These are phyloP conservation scores for Batillaria attramentaria DNA, from an alignment of 1,140 invertebrate genomes.

Conservation along the genomic window DNA sequence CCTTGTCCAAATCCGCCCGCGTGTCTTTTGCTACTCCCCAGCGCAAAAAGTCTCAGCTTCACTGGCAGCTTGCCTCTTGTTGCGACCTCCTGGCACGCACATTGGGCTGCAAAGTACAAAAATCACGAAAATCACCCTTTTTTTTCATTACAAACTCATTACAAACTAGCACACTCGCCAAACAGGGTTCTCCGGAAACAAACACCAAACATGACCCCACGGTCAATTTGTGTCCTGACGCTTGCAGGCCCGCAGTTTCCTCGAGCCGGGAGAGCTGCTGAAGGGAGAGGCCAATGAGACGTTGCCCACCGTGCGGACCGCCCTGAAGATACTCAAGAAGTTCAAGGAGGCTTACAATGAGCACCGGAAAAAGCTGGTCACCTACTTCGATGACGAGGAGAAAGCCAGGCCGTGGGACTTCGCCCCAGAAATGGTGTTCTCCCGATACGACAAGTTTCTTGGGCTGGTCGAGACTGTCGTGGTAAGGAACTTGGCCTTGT, in stretches of 20 bases:
- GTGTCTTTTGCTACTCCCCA: too few species aligned
- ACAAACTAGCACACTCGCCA: too few species aligned
- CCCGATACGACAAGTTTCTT: constrained; percentile 87
- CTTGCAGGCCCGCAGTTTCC: constrained; percentile 82
- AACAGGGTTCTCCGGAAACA: too few species aligned
- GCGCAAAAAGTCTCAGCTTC: too few species aligned
- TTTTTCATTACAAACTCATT: too few species aligned
- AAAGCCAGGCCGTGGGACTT: constrained; percentile 87
- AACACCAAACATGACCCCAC: too few species aligned
- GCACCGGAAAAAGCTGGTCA: constrained; percentile 80
- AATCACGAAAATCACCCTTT: too few species aligned
- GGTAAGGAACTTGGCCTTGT: constrained; percentile 67
- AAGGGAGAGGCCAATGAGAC: constrained; percentile 72
- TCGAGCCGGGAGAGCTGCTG: constrained; percentile 90
- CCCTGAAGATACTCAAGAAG: constrained; percentile 82
- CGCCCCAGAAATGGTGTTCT: constrained; percentile 88
- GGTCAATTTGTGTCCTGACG: too few species aligned
- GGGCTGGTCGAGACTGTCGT: constrained; percentile 87
- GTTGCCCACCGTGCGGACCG: constrained; percentile 90
- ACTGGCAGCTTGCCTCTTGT: too few species aligned
- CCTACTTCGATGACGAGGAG: constrained; percentile 77
- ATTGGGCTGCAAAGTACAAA: too few species aligned
- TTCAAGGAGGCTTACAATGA: constrained; percentile 78
- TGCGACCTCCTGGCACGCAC: too few species aligned
- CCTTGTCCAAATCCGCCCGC: too few species aligned